These are phyloP conservation scores for Rhagium mordax DNA, from an alignment of 2,888 invertebrate species.

Conservation along the genomic window DNA sequence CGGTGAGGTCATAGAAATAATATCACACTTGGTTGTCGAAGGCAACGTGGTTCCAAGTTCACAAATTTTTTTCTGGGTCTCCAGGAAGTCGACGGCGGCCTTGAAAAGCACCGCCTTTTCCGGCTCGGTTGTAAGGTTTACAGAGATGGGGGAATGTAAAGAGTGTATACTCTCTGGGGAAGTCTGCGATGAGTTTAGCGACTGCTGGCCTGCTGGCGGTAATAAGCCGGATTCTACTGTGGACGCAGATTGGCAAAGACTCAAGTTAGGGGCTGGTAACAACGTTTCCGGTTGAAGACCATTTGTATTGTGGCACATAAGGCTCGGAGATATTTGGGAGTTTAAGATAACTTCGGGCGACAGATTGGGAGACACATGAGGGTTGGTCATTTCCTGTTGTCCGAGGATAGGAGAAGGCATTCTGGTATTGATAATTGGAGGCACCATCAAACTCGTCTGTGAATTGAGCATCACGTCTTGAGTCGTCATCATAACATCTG, in stretches of 20 bases:
- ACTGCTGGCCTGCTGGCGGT: conserved; percentile 40
- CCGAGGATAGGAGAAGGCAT: conserved; percentile 56
- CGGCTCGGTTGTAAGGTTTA: conserved; percentile 73
- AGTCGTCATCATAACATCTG: conserved; percentile 57
- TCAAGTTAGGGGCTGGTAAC: conserved; percentile 48
- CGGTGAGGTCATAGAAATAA: conserved; percentile 52
- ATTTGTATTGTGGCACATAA: conserved; percentile 71
- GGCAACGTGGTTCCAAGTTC: conserved; percentile 60
- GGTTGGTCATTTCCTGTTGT: conserved; percentile 64
- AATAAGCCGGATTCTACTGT: conserved; percentile 53
- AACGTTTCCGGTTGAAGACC: conserved; percentile 58
- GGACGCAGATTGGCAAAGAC: conserved; percentile 60
- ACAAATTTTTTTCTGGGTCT: conserved; percentile 76
- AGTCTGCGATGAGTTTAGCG: conserved; percentile 61
- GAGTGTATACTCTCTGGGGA: conserved; percentile 36
- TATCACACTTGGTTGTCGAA: conserved; percentile 57
- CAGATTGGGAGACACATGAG: conserved; percentile 67
- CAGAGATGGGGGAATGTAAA: conserved; percentile 51
- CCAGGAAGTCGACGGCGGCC: conserved; percentile 81
- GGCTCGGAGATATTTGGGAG: conserved; percentile 75
- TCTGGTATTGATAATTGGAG: conserved; percentile 59
- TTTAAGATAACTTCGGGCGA: conserved; percentile 76
- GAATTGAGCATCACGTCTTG: conserved; percentile 68
- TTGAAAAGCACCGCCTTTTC: conserved; percentile 84
- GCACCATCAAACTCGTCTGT: conserved; percentile 60